Evolutionary conservation across 2,797 vertebrate species (phyloP).

Genomic region (Fratercula arctica): DNA sequence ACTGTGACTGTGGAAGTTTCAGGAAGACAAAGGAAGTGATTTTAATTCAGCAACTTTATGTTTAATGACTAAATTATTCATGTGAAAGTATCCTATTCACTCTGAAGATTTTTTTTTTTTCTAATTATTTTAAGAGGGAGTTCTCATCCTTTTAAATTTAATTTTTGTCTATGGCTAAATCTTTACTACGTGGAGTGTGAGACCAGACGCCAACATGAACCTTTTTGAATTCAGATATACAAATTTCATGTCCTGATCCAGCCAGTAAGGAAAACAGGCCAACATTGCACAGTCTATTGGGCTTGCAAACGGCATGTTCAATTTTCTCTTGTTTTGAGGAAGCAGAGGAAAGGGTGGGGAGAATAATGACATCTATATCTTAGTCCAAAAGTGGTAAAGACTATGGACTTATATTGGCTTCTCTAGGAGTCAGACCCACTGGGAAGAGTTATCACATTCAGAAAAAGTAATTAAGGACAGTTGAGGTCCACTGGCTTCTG

Average conservation of each 20-base stretch:
- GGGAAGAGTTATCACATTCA: neutral
- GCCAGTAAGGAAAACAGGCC: neutral
- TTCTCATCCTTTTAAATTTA: neutral
- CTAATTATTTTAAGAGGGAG: neutral
- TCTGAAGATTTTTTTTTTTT: neutral
- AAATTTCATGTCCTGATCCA: neutral
- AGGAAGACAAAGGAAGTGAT: neutral
- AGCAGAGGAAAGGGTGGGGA: neutral
- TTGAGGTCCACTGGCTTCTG: conserved; percentile 19
- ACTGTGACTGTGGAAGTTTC: neutral
- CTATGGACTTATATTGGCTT: neutral
- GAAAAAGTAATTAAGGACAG: conserved; percentile 32
- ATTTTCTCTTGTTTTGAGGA: neutral
- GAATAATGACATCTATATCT: neutral
- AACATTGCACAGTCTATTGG: neutral
- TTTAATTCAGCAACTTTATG: neutral
- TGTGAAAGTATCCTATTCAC: neutral
- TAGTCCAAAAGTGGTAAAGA: neutral
- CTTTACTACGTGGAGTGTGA: neutral
- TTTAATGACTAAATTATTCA: neutral
- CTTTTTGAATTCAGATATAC: neutral
- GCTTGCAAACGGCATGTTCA: neutral
- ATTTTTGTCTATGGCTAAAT: neutral
- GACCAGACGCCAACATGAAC: neutral
- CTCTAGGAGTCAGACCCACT: neutral